Conservation (phyloP, 2,888 invertebrate genomes). For the Heliconius aoede region DNA sequence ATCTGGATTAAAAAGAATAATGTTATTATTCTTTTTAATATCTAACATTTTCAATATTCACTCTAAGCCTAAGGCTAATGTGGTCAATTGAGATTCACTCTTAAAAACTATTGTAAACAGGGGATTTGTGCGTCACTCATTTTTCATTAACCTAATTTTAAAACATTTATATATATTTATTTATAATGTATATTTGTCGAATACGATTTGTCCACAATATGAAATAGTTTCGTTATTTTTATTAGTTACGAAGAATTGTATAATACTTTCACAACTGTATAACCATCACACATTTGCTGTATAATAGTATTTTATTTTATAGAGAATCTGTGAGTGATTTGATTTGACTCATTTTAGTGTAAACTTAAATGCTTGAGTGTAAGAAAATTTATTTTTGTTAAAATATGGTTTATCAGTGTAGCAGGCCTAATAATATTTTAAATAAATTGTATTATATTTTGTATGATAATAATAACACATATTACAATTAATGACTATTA, state of each 20-base stretch:
- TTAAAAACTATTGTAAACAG: neutral
- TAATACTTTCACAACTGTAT: neutral
- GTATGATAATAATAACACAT: neutral
- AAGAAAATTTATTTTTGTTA: slow-evolving; percentile 14
- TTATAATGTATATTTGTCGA: neutral
- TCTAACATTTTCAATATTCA: neutral
- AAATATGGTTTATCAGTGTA: neutral
- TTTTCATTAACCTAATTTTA: neutral
- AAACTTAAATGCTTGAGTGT: slow-evolving; percentile 31
- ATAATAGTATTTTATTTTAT: slow-evolving; percentile 11
- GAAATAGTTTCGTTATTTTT: neutral
- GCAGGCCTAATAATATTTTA: neutral
- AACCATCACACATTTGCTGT: slow-evolving; percentile 34
- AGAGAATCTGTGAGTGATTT: slow-evolving; percentile 28
- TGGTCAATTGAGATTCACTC: neutral
- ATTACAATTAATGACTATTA: neutral
- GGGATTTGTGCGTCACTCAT: neutral
- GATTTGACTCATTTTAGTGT: slow-evolving; percentile 27
- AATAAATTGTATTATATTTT: neutral
- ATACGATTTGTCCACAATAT: neutral
- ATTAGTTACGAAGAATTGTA: neutral
- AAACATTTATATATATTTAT: too few relatives aligned
- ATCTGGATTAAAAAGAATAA: too few relatives aligned
- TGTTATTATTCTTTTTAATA: neutral
- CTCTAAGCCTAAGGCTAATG: neutral